phyloP scores from a whole-genome alignment of 1,140 invertebrate genomes.

The Sitophilus oryzae region DNA sequence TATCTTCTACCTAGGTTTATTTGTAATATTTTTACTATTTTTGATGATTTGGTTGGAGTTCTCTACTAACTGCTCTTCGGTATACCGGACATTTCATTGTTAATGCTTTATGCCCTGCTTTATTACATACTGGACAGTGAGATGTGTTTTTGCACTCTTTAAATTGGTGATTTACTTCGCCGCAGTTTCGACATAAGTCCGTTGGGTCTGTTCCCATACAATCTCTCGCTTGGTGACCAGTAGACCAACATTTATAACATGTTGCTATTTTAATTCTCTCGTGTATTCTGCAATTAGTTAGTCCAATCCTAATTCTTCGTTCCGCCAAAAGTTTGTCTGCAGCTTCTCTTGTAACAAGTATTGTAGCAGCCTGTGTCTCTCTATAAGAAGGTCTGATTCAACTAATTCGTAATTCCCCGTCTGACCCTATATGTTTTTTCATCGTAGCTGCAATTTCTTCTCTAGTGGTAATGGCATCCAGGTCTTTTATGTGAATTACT shows the following conservation, averaged over 20 bases:
- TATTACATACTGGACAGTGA: background rate
- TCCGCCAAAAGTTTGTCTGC: background rate
- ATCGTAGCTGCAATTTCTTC: slow-evolving; percentile 9
- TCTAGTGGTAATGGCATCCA: slow-evolving; percentile 6
- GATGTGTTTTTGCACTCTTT: slow-evolving; percentile 5
- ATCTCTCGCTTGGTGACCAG: slow-evolving; percentile 8
- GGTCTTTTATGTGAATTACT: slow-evolving; percentile 5
- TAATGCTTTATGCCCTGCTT: background rate
- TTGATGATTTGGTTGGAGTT: too few species aligned
- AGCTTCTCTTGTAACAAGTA: background rate
- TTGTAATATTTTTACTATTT: too few species aligned
- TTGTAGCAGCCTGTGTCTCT: slow-evolving; percentile 8
- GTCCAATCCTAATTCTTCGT: slow-evolving; percentile 12
- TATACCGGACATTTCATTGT: background rate
- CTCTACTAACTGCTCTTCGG: background rate
- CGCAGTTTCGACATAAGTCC: slow-evolving; percentile 12
- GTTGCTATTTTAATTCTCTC: slow-evolving; percentile 6
- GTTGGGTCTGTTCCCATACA: slow-evolving; percentile 19
- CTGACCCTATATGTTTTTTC: background rate
- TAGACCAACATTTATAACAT: slow-evolving; percentile 17
- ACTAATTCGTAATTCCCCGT: too few species aligned
- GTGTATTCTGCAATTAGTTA: slow-evolving; percentile 8
- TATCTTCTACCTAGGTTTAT: too few species aligned
- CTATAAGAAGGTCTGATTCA: too few species aligned
- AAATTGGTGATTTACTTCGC: slow-evolving; percentile 3